A percentile compares a stretch with the other conserved stretches of the same genome.
These are phyloP conservation scores for Microctonus brassicae DNA, from an alignment of 2,888 invertebrate species.

Conservation along the genomic window DNA sequence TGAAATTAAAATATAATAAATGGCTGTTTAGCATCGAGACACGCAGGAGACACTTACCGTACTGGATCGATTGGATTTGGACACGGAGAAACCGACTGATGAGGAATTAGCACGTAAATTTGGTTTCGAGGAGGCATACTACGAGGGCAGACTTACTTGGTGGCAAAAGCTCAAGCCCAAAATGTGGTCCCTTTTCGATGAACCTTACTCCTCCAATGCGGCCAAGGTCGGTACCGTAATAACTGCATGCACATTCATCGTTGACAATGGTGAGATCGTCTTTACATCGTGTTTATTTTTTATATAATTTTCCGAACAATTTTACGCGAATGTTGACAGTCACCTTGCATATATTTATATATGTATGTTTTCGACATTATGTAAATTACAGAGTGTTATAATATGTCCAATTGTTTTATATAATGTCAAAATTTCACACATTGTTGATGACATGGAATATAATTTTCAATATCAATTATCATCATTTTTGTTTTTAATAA, in stretches of 20 bases:
- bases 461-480: no score
- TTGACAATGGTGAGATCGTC: background rate
- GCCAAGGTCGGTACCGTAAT: slow-evolving; percentile 83
- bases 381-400: no score
- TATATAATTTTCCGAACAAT: background rate
- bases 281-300: background rate
- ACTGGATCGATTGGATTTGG: slow-evolving; percentile 95
- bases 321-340: background rate
- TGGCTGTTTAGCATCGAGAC: slow-evolving; percentile 85
- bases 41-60: slow-evolving; percentile 99
- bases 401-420: no score
- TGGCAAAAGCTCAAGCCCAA: slow-evolving; percentile 98
- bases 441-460: no score
- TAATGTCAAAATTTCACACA: no score
- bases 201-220: slow-evolving; percentile 97
- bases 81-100: slow-evolving; percentile 97
- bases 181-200: slow-evolving; percentile 99
- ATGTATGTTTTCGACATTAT: no score
- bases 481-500: no score
- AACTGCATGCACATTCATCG: slow-evolving; percentile 15
- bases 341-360: no score
- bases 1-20: slow-evolving; percentile 26
- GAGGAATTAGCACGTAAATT: slow-evolving; percentile 98
- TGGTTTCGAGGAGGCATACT: slow-evolving; percentile 95
- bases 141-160: slow-evolving; percentile 90